phyloP scores from a whole-genome alignment of 2,113 vertebrate species.

The Sceloporus undulatus region DNA sequence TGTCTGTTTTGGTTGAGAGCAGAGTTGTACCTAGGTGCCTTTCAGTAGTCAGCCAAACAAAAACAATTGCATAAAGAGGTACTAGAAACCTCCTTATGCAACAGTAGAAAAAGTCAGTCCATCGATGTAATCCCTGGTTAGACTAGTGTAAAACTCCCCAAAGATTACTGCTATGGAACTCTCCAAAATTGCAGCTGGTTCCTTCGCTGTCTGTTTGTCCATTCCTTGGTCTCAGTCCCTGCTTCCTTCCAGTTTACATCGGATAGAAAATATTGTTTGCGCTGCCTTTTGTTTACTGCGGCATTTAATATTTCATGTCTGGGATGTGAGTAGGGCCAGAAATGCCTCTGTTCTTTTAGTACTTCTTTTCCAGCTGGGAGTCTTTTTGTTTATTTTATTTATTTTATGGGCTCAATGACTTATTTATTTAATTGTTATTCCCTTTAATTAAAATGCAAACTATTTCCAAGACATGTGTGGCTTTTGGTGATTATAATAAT shows the following conservation, averaged over 20 bases:
- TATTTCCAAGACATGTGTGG: not conserved
- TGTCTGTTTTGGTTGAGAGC: too few relatives aligned
- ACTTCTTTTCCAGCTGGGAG: slow-evolving; percentile 13
- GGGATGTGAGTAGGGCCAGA: not conserved
- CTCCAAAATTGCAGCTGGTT: not conserved
- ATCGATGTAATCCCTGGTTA: too few relatives aligned
- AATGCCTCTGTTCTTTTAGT: not conserved
- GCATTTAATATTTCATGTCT: slow-evolving; percentile 22
- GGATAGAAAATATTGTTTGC: not conserved
- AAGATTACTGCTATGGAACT: not conserved
- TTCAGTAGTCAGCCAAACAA: too few relatives aligned
- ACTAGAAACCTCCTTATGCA: too few relatives aligned
- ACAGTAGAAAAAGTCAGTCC: too few relatives aligned
- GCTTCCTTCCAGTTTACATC: not conserved
- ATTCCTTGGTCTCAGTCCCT: not conserved
- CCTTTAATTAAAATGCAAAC: slow-evolving; percentile 21
- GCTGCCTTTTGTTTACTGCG: slow-evolving; percentile 4
- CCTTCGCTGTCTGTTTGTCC: too few relatives aligned
- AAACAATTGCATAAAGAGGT: too few relatives aligned
- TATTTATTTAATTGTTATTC: not conserved
- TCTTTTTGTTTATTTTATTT: not conserved
- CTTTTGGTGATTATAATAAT: not conserved
- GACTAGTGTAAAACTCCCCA: not conserved
- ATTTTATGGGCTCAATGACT: slow-evolving; percentile 13
- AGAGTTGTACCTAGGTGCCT: too few relatives aligned